Evolutionary conservation across 1,140 invertebrate genomes (phyloP).

Genomic region (Panagrolaimus sp.): DNA sequence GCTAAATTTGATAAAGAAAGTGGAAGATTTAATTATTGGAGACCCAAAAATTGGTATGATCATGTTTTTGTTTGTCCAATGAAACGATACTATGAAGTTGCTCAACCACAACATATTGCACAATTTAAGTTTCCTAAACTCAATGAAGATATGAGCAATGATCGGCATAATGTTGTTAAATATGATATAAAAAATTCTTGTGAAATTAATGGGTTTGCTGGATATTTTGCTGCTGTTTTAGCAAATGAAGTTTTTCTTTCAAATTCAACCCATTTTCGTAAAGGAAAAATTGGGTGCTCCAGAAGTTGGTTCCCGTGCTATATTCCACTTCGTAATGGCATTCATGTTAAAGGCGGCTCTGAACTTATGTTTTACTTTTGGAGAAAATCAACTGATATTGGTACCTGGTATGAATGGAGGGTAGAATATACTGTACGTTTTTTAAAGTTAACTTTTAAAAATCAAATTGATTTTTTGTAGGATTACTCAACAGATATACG

Average conservation of each 20-base stretch:
- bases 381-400: background rate
- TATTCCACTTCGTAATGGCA: conserved; percentile 6
- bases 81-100: background rate
- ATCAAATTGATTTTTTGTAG: background rate
- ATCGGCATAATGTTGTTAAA: background rate
- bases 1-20: background rate
- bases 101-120: background rate
- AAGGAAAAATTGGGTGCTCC: background rate
- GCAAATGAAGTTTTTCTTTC: background rate
- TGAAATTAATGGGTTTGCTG: background rate
- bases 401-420: conserved; percentile 12
- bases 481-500: background rate
- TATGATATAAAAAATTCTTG: background rate
- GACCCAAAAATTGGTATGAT: background rate
- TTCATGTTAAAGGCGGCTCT: background rate
- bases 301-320: background rate
- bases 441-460: background rate
- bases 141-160: too few relatives aligned
- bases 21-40: background rate
- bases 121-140: background rate
- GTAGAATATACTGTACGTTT: background rate
- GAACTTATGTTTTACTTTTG: background rate
- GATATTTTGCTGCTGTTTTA: background rate
- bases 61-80: conserved; percentile 8
- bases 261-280: background rate